A percentile compares a stretch with the other conserved stretches of the same genome.
Evolutionary conservation across 64 coral and sea anemone species (phyloP).

Genomic region (Acropora tenuis): DNA sequence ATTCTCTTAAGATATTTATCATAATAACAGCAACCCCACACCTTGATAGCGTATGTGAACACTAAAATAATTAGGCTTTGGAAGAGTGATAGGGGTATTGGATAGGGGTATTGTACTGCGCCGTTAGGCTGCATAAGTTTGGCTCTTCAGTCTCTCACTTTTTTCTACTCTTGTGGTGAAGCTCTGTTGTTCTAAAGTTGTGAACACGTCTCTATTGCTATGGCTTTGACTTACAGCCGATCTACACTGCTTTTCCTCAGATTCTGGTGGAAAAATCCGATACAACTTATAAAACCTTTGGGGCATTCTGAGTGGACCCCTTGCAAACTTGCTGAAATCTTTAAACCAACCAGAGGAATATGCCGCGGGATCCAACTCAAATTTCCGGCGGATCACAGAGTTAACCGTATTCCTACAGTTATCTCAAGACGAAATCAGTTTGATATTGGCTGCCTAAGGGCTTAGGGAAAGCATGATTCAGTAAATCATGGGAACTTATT

Average conservation of each 20-base stretch:
- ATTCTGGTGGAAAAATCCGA: slow-evolving; percentile 24
- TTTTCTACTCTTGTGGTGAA: neutral
- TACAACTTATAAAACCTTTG: slow-evolving; percentile 20
- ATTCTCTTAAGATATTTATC: too few species aligned
- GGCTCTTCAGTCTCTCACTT: too few species aligned
- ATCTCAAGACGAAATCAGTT: slow-evolving; percentile 3
- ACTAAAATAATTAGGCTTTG: too few species aligned
- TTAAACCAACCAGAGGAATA: slow-evolving; percentile 44
- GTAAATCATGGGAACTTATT: slow-evolving; percentile 18
- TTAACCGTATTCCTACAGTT: slow-evolving; percentile 27
- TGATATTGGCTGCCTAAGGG: slow-evolving; percentile 32
- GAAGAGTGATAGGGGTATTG: too few species aligned
- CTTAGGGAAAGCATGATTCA: slow-evolving; percentile 24
- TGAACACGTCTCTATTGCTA: neutral
- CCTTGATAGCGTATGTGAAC: too few species aligned
- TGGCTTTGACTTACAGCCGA: slow-evolving; percentile 38
- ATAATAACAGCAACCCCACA: too few species aligned
- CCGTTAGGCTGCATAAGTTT: too few species aligned
- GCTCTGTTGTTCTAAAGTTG: neutral
- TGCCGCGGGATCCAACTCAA: slow-evolving; percentile 27
- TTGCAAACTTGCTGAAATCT: slow-evolving; percentile 41
- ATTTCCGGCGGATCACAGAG: slow-evolving; percentile 29
- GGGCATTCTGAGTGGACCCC: slow-evolving; percentile 13
- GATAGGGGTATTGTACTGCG: too few species aligned
- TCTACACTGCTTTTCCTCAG: slow-evolving; percentile 34